Conservation (phyloP, 2,888 invertebrate species). For the Neocrepidodera transversa region DNA sequence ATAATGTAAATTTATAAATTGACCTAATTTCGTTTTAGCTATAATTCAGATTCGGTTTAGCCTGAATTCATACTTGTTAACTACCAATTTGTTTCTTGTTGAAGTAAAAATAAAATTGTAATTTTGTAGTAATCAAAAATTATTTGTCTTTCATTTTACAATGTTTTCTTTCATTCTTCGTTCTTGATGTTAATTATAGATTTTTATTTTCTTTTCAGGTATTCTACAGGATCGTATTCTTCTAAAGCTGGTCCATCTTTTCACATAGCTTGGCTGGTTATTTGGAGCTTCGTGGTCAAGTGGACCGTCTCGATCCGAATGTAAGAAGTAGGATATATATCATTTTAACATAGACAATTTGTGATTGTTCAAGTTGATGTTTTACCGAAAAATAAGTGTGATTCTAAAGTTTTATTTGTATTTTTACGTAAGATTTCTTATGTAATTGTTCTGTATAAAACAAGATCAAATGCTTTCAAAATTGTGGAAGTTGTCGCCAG, state of each 20-base stretch:
- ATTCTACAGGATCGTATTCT: not conserved
- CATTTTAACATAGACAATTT: conserved; percentile 8
- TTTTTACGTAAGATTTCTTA: too few species aligned
- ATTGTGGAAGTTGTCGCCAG: not conserved
- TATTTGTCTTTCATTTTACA: too few species aligned
- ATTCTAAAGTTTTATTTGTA: too few species aligned
- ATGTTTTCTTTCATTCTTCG: too few species aligned
- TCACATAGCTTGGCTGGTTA: conserved; percentile 27
- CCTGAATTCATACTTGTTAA: not conserved
- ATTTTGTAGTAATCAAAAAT: too few species aligned
- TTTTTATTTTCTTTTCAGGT: conserved; percentile 20
- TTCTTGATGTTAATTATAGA: too few species aligned
- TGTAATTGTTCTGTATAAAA: not conserved
- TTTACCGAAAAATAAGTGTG: conserved; percentile 10
- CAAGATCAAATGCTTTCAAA: not conserved
- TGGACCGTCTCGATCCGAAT: conserved; percentile 6
- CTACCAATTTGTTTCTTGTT: too few species aligned
- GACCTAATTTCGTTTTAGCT: conserved; percentile 23
- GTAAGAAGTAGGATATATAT: conserved; percentile 9
- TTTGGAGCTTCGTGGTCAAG: conserved; percentile 25
- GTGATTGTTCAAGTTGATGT: conserved; percentile 16
- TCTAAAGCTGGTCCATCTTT: conserved; percentile 5
- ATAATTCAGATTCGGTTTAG: not conserved
- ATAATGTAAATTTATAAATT: conserved; percentile 26
- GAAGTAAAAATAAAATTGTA: too few species aligned